Base-by-base conservation (phyloP, 2,888 invertebrate genomes). In the Tachina grossa region DNA sequence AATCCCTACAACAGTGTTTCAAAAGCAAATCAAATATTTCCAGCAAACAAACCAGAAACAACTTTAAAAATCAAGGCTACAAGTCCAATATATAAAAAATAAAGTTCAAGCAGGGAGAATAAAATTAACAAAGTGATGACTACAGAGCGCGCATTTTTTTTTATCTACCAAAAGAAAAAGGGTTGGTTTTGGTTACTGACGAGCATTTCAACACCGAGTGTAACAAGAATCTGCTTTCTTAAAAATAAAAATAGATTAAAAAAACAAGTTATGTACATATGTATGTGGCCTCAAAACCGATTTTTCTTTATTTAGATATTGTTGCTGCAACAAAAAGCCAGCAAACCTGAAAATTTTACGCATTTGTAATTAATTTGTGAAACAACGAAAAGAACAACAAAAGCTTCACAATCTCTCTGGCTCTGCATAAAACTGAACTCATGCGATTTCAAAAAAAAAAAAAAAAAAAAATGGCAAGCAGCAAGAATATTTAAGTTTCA, bases 41-140 rank as follows among this genome's bases (percentile, higher is more conserved):
- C 31, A 49, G 49, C 22, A 16, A 43, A 59, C 45, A 55, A 65
- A 43, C 49, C 9, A 43, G 6, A 80, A 66, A 51, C 39, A 49
- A 68, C 45, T 61, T n/a, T 31, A 31, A 6, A 47, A 74, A 74
- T 68, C 74, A 84, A 84, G 78, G 74, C 61, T 75, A 75, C 22
- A 49, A 51, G 31, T 55, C 22, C 22, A 81, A 14, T n/a, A 16
- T n/a, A 16, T n/a, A 39, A 63, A 61, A 69, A 31, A 31, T 22
- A 22, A 66, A 59, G 66, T 31, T 39, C 22, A 72, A 65, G 39
- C 74, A 31, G 57, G 55, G 53, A 31, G 31, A 61, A 81, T 43
- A 78, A 77, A 71, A 77, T 22, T 72, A 83, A 82, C 57, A 77
- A 83, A 83, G 81, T 81, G 81, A 81, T 85, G 84, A 85, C 81